A percentile compares a stretch with the other conserved stretches of the same genome.
phyloP scores from a whole-genome alignment of 2,113 vertebrate genomes.

The Grus americana region DNA sequence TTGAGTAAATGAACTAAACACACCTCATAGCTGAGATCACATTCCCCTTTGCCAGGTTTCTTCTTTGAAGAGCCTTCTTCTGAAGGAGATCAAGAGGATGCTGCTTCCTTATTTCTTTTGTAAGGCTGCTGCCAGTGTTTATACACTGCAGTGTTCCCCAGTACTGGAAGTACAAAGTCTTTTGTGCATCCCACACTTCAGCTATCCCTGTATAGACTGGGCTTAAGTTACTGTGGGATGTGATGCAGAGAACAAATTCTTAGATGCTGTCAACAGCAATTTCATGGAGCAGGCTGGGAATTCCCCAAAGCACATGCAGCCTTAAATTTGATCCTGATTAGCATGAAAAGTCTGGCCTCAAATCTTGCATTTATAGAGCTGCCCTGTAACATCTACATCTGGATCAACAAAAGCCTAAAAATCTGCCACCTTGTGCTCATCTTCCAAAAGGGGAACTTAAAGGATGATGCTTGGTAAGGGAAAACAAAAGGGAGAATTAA shows the following conservation, averaged over 20 bases:
- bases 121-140: not conserved
- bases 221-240: not conserved
- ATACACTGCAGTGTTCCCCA: not conserved
- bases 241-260: not conserved
- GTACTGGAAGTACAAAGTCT: not conserved
- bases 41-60: not conserved
- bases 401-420: not conserved
- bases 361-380: not conserved
- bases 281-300: not conserved
- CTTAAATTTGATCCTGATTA: not conserved
- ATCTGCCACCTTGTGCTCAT: not conserved
- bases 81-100: not conserved
- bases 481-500: not conserved
- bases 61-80: not conserved
- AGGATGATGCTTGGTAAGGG: not conserved
- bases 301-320: not conserved
- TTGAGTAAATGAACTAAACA: not conserved
- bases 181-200: not conserved
- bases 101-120: not conserved
- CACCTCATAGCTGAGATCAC: not conserved
- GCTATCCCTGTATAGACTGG: accelerated
- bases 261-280: not conserved
- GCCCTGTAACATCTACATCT: not conserved
- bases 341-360: not conserved
- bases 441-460: not conserved